phyloP scores from a whole-genome alignment of 2,113 vertebrate genomes.

The Oreochromis niloticus region DNA sequence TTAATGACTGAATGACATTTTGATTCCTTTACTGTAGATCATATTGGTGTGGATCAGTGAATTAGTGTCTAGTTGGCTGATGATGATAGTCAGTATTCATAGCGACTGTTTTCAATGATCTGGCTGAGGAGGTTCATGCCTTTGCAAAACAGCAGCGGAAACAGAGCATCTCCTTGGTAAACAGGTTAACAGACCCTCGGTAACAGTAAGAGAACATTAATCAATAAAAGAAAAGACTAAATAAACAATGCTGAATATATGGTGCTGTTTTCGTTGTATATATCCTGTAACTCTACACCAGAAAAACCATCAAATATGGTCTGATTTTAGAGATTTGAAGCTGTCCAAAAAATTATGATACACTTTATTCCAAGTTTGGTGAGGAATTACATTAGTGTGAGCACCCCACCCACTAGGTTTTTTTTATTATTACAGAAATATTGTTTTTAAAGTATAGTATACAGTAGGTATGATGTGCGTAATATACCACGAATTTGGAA shows the following conservation, averaged over 20 bases:
- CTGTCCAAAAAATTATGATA: neutral
- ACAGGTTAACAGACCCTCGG: neutral
- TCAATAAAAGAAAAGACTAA: neutral
- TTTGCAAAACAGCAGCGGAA: neutral
- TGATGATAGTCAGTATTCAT: neutral
- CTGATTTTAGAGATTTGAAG: neutral
- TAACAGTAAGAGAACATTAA: neutral
- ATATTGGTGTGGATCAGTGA: neutral
- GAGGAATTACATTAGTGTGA: neutral
- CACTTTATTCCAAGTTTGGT: neutral
- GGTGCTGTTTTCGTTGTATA: neutral
- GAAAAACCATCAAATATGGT: neutral
- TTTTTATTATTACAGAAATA: neutral
- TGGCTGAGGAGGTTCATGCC: neutral
- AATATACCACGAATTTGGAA: neutral
- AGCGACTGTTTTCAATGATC: neutral
- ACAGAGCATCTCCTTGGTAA: neutral
- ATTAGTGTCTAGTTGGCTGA: neutral
- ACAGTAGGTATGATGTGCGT: neutral
- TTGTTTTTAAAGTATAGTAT: neutral
- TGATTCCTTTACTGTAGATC: neutral
- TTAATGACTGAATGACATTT: neutral
- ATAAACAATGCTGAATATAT: neutral
- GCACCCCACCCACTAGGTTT: neutral
- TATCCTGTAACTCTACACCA: neutral